phyloP scores from a whole-genome alignment of 2,888 invertebrate genomes.

The Masnerella sp. region DNA sequence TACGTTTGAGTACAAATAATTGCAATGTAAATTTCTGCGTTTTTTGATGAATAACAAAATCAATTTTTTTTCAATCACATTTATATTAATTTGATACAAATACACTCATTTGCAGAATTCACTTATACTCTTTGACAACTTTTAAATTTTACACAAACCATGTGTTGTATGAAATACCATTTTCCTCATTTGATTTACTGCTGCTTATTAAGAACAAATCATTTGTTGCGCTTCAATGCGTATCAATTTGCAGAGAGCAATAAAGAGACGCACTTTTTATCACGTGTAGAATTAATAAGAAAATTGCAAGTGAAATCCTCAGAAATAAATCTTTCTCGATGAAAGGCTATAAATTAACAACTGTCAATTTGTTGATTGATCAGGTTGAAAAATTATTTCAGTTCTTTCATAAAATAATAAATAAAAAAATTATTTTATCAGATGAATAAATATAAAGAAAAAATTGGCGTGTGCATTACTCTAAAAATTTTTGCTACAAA shows the following conservation, averaged over 20 bases:
- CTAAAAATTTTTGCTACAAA: no score
- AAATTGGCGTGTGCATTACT: no score
- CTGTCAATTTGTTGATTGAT: conserved; percentile 12
- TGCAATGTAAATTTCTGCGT: no score
- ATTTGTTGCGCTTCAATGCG: conserved; percentile 52
- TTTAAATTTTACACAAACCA: conserved; percentile 2
- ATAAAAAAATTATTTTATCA: no score
- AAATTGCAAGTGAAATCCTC: conserved; percentile 29
- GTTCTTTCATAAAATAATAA: no score
- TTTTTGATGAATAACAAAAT: no score
- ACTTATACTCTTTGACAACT: conserved; percentile 19
- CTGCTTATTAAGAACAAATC: conserved; percentile 40
- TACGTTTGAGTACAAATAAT: no score
- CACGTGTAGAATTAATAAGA: conserved; percentile 27
- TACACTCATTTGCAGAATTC: no score
- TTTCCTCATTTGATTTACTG: conserved; percentile 40
- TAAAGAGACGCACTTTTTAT: conserved; percentile 31
- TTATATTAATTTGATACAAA: no score
- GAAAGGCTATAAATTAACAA: conserved; percentile 13
- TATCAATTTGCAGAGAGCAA: conserved; percentile 43
- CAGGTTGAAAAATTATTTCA: no score
- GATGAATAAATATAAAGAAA: no score
- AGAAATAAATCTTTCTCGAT: conserved; percentile 34
- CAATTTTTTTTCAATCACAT: no score
- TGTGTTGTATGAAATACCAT: conserved; percentile 20